A percentile compares a stretch with the other conserved stretches of the same genome.
phyloP scores from a whole-genome alignment of 2,888 invertebrate genomes.

The Marronus borbonicus region DNA sequence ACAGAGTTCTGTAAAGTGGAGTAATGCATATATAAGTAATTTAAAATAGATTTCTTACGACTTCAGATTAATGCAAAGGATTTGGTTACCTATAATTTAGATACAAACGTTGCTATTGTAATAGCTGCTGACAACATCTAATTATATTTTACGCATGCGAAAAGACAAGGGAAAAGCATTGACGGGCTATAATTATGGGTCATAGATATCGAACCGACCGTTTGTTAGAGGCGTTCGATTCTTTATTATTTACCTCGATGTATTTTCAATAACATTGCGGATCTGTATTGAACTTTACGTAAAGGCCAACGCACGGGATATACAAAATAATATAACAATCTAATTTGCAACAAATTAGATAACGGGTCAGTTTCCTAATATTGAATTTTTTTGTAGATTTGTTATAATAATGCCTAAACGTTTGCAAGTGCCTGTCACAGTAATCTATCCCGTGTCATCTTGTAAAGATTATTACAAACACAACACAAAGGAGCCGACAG shows the following conservation, averaged over 20 bases:
- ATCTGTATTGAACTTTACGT: background rate
- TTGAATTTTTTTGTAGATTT: background rate
- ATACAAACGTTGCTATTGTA: slow-evolving; percentile 13
- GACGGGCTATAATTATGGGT: background rate
- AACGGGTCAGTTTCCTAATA: background rate
- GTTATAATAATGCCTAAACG: background rate
- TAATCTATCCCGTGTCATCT: background rate
- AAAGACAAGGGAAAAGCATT: background rate
- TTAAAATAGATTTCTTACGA: too few relatives aligned
- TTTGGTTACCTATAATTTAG: background rate
- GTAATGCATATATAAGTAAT: too few relatives aligned
- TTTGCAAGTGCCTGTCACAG: background rate
- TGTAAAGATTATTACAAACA: background rate
- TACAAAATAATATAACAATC: background rate
- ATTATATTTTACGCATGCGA: background rate
- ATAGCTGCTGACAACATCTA: background rate
- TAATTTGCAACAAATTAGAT: background rate
- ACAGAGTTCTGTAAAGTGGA: too few relatives aligned
- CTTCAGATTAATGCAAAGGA: too few relatives aligned
- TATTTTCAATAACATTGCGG: background rate
- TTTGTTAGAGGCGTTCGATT: background rate
- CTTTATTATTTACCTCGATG: background rate
- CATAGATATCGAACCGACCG: background rate
- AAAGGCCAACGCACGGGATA: too few relatives aligned
- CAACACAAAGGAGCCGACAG: slow-evolving; percentile 1